Base-by-base conservation (phyloP, 1,140 invertebrate species). In the Atopsyche davidsoni region DNA sequence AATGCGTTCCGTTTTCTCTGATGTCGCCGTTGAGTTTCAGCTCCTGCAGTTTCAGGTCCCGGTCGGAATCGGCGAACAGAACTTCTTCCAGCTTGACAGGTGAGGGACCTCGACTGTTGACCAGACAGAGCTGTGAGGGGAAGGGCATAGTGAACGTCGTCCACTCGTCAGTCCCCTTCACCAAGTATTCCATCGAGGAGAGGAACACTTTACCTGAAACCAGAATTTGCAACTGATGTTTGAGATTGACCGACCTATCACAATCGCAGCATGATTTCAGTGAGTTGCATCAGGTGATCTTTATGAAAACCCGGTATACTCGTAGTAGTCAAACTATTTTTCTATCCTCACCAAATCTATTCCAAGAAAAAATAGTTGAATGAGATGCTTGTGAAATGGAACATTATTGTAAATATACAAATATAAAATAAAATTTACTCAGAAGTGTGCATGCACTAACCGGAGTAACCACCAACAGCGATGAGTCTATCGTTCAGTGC, bases 151-250 rank as follows among this genome's bases (percentile, higher is more conserved):
- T 68, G 58, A 86, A 84, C 16, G 77, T 79, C 11, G 82, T 87
- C 85, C 85, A 88, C 61, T 86, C 83, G 58, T 83, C 80, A 39
- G 78, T 79, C 24, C 79, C 75, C 25, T 72, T 67, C 59, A 86
- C 84, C 44, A 89, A 66, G 59, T 81, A 88, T 72, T 92, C 88
- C 40, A 90, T 81, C n/a, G 83, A 87, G 60, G 86, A 85, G 17
- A 92, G 70, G 70, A 92, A 92, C 48, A 76, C 76, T 72, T 86
- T 87, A 19, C 78, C 77, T 78, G 59, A 23, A 62, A 61, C 46
- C 24, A 56, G 13, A 34, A 46, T 34, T 35, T 19, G 35, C 18
- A 34, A 24, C n/a, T 7, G 2, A 19, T 13, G 14, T 13, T n/a
- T n/a, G n/a, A n/a, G n/a, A n/a, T n/a, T n/a, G n/a, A n/a, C n/a